These are phyloP conservation scores for Ligdia adustata DNA, from an alignment of 2,888 invertebrate genomes.

Conservation along the genomic window DNA sequence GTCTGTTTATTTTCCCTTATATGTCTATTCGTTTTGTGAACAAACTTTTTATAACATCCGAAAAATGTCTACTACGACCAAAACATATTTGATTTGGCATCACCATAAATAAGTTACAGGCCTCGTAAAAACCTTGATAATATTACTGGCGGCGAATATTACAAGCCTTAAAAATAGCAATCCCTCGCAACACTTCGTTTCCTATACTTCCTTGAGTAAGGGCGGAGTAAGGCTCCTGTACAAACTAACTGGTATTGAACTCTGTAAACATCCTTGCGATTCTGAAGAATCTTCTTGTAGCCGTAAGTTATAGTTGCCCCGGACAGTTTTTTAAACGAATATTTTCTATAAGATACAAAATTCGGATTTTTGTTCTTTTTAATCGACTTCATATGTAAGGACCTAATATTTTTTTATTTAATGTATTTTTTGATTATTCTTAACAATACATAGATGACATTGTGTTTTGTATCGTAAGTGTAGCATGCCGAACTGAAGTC, in stretches of 20 bases:
- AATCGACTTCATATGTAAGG: not conserved
- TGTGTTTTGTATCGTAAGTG: too few relatives aligned
- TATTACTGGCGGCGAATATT: conserved; percentile 12
- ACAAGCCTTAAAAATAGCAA: conserved; percentile 18
- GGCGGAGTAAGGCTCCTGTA: conserved; percentile 5
- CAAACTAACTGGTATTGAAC: conserved; percentile 8
- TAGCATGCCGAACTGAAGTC: too few relatives aligned
- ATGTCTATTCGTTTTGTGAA: too few relatives aligned
- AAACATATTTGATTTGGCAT: conserved; percentile 13
- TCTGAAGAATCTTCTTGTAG: not conserved
- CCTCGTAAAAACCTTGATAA: conserved; percentile 20
- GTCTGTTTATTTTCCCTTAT: too few relatives aligned
- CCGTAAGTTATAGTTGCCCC: not conserved
- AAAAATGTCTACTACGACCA: conserved; percentile 1
- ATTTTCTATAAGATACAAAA: not conserved
- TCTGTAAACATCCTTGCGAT: conserved; percentile 13
- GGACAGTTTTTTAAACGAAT: not conserved
- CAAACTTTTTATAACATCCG: too few relatives aligned
- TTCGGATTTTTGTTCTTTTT: not conserved
- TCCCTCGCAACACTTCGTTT: conserved; percentile 8
- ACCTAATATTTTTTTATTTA: too few relatives aligned
- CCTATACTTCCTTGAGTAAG: conserved; percentile 11
- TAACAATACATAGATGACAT: too few relatives aligned
- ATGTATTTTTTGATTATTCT: too few relatives aligned
- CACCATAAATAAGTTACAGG: conserved; percentile 23